Evolutionary conservation across 2,113 vertebrate species (phyloP), one percentile per base, ranked within the genome.

Genomic region (Mormoops blainvillei): DNA sequence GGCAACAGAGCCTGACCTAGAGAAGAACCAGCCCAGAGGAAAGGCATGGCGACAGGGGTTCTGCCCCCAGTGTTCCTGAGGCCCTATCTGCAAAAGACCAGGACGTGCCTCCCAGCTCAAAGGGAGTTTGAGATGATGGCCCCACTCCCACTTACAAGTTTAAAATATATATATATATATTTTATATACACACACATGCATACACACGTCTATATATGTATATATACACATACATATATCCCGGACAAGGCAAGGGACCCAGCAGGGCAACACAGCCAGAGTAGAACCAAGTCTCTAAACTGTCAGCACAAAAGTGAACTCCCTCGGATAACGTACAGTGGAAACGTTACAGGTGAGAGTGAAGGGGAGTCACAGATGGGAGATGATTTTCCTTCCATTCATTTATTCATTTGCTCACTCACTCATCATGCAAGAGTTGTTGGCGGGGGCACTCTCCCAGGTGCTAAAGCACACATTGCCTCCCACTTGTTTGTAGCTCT

Each of bases 371-470:
- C 31, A 7, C 22, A 22, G 43, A 56, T 12, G 19, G 63, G 24
- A 45, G 36, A 12, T 6, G 36, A 33, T 22, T 11, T 3, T 18
- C 33, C 18, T 91, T 41, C 19, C 38, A 4, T 26, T 61, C 56
- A 73, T 52, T 58, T 38, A 38, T n/a, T 92, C 54, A 26, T 10
- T 61, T 9, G 2, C 7, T n/a, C 18, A 33, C 6, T 61, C 15
- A 2, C 0, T 50, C 41, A 20, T 26, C 19, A 36, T 3, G 15
- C 41, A n/a, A 16, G 22, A 36, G 33, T 24, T 5, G 1, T 2
- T 0, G 24, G 2, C 9, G 1, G 7, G 45, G 45, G 20, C 2
- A 2, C 24, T n/a, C 19, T 61, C 63, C 54, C 1, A 22, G 61
- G 58, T 11, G 52, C 88, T 38, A 1, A 22, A 63, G 28, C 22